Percentiles rank a stretch among this genome's conserved stretches.
These are phyloP conservation scores for Isaurus tuberculatus DNA, from an alignment of 92 coral and sea anemone genomes.

Conservation along the genomic window DNA sequence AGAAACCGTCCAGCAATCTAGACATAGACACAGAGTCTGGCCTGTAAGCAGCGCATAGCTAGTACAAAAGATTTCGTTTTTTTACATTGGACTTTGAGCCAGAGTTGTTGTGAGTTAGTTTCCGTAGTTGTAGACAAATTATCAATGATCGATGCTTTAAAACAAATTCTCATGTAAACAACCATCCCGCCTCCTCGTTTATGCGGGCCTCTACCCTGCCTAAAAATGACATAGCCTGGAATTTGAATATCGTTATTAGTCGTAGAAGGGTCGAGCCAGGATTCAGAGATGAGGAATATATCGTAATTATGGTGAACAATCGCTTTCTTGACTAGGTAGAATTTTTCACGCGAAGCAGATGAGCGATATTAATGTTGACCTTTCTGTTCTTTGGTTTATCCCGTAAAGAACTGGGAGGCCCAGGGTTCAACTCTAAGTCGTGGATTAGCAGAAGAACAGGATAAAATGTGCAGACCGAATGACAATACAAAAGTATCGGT, in stretches of 20 bases:
- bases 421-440: neutral
- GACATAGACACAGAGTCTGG: constrained; percentile 36
- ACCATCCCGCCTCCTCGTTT: constrained; percentile 57
- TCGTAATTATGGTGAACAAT: no score
- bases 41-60: constrained; percentile 58
- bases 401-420: neutral
- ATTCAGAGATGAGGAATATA: constrained; percentile 42
- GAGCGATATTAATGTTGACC: constrained; percentile 11
- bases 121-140: constrained; percentile 49
- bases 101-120: constrained; percentile 59
- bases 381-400: neutral
- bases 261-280: constrained; percentile 64
- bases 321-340: constrained; percentile 13
- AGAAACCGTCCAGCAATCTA: constrained; percentile 59
- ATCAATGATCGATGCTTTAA: constrained; percentile 36
- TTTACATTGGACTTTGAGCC: constrained; percentile 64
- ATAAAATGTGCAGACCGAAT: constrained; percentile 35
- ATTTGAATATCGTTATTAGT: constrained; percentile 49
- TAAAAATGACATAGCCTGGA: constrained; percentile 58
- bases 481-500: constrained; percentile 8
- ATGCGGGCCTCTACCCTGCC: constrained; percentile 65
- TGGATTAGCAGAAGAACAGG: constrained; percentile 16
- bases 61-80: constrained; percentile 55
- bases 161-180: constrained; percentile 54
- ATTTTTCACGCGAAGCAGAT: constrained; percentile 18